These are phyloP conservation scores for Nibea coibor DNA, from an alignment of 2,113 vertebrate species.

Conservation along the genomic window DNA sequence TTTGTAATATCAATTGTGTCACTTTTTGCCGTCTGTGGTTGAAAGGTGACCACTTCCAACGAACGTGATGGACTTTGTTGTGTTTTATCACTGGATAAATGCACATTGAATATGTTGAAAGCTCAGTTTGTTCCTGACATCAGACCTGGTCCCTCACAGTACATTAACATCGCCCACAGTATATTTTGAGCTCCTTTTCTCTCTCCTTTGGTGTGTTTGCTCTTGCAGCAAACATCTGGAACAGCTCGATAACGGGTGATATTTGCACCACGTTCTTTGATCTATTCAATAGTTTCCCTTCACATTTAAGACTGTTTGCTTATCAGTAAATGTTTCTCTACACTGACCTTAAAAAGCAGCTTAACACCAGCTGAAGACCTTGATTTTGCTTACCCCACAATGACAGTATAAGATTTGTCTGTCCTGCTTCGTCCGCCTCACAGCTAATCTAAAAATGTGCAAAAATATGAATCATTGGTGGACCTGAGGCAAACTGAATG, in stretches of 20 bases:
- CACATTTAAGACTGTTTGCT: not conserved
- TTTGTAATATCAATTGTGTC: conserved; percentile 2
- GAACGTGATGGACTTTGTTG: conserved; percentile 37
- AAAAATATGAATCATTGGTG: too few species aligned
- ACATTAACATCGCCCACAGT: not conserved
- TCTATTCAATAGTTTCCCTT: not conserved
- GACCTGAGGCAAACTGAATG: too few species aligned
- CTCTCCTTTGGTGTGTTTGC: not conserved
- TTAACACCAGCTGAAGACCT: not conserved
- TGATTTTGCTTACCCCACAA: not conserved
- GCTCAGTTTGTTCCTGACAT: not conserved
- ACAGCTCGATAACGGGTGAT: not conserved
- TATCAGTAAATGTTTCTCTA: not conserved
- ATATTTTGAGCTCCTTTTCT: not conserved
- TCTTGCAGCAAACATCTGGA: not conserved
- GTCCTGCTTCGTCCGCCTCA: too few species aligned
- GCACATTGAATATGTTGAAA: conserved; percentile 1
- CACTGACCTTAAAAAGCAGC: not conserved
- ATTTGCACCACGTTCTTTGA: not conserved
- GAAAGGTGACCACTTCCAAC: conserved; percentile 15
- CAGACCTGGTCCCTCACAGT: not conserved
- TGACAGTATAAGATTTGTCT: too few species aligned
- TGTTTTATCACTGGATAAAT: conserved; percentile 10
- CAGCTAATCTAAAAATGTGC: too few species aligned
- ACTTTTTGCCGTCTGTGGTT: conserved; percentile 30